Percentiles rank a stretch among this genome's conserved stretches.
These are phyloP conservation scores for Criorhina ranunculi DNA, from an alignment of 2,888 invertebrate species.

Conservation along the genomic window DNA sequence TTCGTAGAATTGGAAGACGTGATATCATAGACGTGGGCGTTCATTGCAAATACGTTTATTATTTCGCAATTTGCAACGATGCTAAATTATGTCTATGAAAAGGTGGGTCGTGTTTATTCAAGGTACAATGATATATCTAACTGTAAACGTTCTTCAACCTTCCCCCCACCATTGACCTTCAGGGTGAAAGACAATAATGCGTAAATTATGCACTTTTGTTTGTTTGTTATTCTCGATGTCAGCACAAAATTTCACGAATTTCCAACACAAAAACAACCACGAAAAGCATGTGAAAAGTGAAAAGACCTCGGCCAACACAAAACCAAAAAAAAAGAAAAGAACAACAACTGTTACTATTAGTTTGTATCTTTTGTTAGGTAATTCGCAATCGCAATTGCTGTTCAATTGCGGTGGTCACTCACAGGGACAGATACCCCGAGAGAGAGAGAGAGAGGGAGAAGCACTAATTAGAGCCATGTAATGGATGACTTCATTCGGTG, in stretches of 20 bases:
- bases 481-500: conserved; percentile 13
- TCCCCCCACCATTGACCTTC: too few relatives aligned
- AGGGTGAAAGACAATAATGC: background rate
- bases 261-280: background rate
- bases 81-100: too few relatives aligned
- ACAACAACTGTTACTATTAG: conserved; percentile 4
- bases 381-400: background rate
- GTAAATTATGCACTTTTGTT: background rate
- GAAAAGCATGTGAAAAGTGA: background rate
- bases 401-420: background rate
- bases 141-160: too few relatives aligned
- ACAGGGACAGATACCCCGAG: background rate
- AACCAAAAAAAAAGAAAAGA: background rate
- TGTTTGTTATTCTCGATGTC: background rate
- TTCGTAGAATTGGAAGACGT: background rate
- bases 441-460: background rate
- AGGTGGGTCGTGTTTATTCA: too few relatives aligned
- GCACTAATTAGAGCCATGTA: conserved; percentile 1
- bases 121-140: too few relatives aligned
- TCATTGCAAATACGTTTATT: background rate
- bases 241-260: background rate
- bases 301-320: background rate
- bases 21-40: conserved; percentile 1
- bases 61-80: background rate
- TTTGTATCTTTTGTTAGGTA: conserved; percentile 6